phyloP scores from a whole-genome alignment of 1,140 invertebrate genomes.

The Spodoptera litura region DNA sequence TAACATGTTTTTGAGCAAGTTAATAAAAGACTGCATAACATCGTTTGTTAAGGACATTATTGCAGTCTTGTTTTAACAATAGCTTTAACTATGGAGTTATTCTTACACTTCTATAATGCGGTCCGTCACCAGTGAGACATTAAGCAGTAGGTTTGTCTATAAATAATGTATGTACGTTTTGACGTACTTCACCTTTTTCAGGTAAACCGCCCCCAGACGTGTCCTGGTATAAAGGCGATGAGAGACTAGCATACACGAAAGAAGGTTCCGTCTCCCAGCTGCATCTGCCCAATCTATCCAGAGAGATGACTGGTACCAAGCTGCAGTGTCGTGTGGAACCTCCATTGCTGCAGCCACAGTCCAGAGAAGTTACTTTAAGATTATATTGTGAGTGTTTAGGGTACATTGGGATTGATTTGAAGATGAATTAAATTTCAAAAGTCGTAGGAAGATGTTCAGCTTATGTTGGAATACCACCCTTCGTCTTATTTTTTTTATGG shows the following conservation, averaged over 20 bases:
- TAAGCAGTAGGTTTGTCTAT: too few relatives aligned
- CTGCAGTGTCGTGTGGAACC: slow-evolving; percentile 78
- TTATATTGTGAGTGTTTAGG: slow-evolving; percentile 73
- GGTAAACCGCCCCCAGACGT: slow-evolving; percentile 78
- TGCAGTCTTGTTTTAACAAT: too few relatives aligned
- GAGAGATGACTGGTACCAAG: slow-evolving; percentile 72
- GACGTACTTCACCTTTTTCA: slow-evolving; percentile 33
- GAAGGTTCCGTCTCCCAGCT: slow-evolving; percentile 75
- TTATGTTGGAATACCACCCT: too few relatives aligned
- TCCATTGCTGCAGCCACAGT: slow-evolving; percentile 66
- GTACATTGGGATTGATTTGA: background rate
- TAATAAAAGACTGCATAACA: too few relatives aligned
- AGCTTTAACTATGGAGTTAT: too few relatives aligned
- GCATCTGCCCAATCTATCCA: slow-evolving; percentile 68
- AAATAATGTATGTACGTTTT: too few relatives aligned
- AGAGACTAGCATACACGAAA: slow-evolving; percentile 71
- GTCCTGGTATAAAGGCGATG: slow-evolving; percentile 76
- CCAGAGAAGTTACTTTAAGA: slow-evolving; percentile 74
- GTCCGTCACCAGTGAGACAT: too few relatives aligned
- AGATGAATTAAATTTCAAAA: background rate
- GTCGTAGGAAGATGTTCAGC: too few relatives aligned
- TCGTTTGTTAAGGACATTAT: too few relatives aligned
- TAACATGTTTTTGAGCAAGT: too few relatives aligned
- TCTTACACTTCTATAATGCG: too few relatives aligned
- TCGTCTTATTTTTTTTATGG: too few relatives aligned